Evolutionary conservation across 1,140 invertebrate species (phyloP), one percentile per base, ranked within the genome.

Genomic region (Orius insidiosus): DNA sequence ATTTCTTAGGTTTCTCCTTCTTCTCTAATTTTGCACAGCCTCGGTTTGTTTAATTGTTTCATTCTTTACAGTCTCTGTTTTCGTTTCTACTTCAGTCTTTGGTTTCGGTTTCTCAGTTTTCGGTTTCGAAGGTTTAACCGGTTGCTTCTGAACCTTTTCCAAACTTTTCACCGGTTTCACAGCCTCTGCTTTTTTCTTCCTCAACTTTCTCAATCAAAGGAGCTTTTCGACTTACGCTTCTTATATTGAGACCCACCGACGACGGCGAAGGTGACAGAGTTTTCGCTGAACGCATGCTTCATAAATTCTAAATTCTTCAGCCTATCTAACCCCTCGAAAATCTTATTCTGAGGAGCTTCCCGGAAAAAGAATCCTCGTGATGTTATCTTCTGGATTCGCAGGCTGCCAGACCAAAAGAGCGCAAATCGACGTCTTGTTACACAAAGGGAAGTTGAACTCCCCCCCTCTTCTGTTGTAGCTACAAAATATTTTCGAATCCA

Each of bases 391-490:
- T 2, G 85, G 82, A 67, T 92, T 89, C 3, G 89, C 85, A 3
- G 93, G 92, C 57, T 87, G 81, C 92, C 92, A 97, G 0, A 96
- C 80, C 1, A 98, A 63, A 13, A 98, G 65, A 8, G 86, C 84
- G 63, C 90, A 95, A 51, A 96, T 87, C 3, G 92, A 96, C 5
- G 89, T 78, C 19, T 88, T 66, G 65, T 95, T 92, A 47, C 86
- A 84, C 34, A 94, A 66, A 0, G 92, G 87, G 60, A 92, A 85
- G 46, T 72, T 72, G 48, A 85, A 74, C 5, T 69, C 65, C 31
- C 69, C 69, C 13, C 47, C 46, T 60, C 71, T 76, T 49, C 74
- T 75, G 44, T 74, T 74, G 0, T 60, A 60, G 10, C 60, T 63
- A 52, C 74, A 71, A 52, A 85, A 86, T 24, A 85, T 57, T 55